Base-by-base conservation (phyloP, 2,797 vertebrate genomes). In the Phalloptychus januarius region DNA sequence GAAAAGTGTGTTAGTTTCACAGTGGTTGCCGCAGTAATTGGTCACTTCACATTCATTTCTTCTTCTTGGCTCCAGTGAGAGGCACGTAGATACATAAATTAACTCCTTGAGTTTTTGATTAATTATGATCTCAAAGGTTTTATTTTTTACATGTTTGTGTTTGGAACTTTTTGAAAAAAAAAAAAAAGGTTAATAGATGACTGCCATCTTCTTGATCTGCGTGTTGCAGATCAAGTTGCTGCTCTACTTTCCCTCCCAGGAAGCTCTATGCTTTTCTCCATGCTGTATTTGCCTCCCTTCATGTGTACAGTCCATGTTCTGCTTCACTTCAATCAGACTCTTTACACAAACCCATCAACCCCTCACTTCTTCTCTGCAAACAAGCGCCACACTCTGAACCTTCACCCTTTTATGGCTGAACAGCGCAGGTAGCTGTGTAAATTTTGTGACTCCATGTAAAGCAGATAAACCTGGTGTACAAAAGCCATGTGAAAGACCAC, bases 1-100 rank as follows among this genome's bases (percentile, higher is more conserved):
- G 77, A 85, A 90, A 83, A 81, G 71, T 83, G 69, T 86, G 84
- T 77, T 86, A 54, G 46, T 81, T 84, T 88, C 85, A 76, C 85
- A 81, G 84, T 81, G 72, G 83, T 77, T 80, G 83, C 83, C 75
- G 63, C 80, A 83, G 86, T 90, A 91, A 91, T 89, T 91, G 90
- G 82, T 90, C 83, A 86, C 80, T 86, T 87, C 81, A 84, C 80
- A 83, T 81, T 84, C 79, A 45, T 79, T 61, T 78, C 73, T 83
- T 81, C 42, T 88, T 33, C n/a, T 71, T 4, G 38, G 58, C 45
- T 79, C n/a, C 36, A 69, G 33, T 48, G 36, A 78, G 23, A 31
- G 77, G 56, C 50, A 70, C 71, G 71, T 48, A 52, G 71, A 77
- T 70, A 79, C 70, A 86, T 63, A 54, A 79, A 82, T 36, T 3